Evolutionary conservation across 53 echinoderm and acorn worm species (phyloP).

Genomic region (Stichopus horrens): DNA sequence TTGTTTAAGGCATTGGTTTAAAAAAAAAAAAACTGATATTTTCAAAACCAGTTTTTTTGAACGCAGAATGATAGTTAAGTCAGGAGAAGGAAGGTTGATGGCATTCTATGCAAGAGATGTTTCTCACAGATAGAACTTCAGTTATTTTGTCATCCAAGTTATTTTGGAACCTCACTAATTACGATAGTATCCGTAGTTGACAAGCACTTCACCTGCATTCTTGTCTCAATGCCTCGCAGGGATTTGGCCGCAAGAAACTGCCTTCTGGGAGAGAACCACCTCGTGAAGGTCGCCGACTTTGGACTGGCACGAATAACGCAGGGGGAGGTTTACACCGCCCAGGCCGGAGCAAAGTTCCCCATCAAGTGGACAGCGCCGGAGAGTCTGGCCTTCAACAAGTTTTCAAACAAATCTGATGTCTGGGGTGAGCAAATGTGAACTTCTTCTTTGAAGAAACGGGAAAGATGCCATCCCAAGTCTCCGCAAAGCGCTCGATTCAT

Average conservation of each 20-base stretch:
- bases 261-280: conserved; percentile 90
- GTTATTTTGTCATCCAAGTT: no score
- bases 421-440: conserved; percentile 74
- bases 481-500: no score
- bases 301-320: conserved; percentile 89
- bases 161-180: no score
- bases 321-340: conserved; percentile 98
- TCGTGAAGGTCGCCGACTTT: conserved; percentile 96
- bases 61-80: no score
- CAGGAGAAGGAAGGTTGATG: background rate
- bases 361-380: conserved; percentile 99
- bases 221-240: conserved; percentile 82
- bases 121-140: no score
- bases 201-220: conserved; percentile 67
- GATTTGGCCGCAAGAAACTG: conserved; percentile 98
- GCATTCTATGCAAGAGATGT: background rate
- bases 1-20: no score
- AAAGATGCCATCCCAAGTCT: background rate
- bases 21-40: no score
- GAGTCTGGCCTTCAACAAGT: conserved; percentile 98
- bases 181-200: background rate
- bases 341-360: conserved; percentile 98
- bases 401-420: conserved; percentile 96
- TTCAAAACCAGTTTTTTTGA: no score
- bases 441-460: background rate